phyloP scores from a whole-genome alignment of 2,797 vertebrate genomes.

The Glyptemys insculpta region DNA sequence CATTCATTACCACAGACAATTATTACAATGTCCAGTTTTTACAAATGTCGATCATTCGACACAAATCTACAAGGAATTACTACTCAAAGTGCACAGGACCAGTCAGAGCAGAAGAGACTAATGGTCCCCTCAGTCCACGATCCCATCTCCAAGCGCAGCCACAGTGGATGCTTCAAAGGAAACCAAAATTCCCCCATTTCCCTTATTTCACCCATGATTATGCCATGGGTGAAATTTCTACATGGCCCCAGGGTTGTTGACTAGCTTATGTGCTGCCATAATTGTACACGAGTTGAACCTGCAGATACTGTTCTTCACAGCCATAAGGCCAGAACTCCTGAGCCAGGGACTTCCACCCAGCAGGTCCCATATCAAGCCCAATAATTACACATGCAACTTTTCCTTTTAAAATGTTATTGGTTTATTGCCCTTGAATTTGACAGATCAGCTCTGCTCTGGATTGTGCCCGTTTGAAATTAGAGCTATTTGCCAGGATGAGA shows the following conservation, averaged over 20 bases:
- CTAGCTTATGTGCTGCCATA: neutral
- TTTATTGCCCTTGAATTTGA: neutral
- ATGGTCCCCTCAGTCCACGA: neutral
- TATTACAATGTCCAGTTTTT: neutral
- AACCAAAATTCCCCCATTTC: neutral
- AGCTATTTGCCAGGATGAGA: neutral
- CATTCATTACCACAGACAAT: neutral
- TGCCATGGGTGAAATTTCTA: neutral
- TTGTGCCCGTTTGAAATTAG: neutral
- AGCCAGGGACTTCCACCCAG: neutral
- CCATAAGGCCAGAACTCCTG: neutral
- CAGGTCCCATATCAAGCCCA: neutral
- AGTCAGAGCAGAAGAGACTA: neutral
- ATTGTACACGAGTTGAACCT: neutral
- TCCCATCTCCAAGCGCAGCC: neutral
- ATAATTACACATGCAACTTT: neutral
- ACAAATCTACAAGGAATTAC: neutral
- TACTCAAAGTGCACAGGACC: neutral
- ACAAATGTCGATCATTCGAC: neutral
- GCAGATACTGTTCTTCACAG: neutral
- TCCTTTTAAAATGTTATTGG: neutral
- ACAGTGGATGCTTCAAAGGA: neutral
- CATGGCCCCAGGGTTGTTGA: neutral
- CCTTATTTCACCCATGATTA: neutral
- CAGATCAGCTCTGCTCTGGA: neutral